Evolutionary conservation across 2,113 vertebrate species (phyloP).

Genomic region (Glareola pratincola): DNA sequence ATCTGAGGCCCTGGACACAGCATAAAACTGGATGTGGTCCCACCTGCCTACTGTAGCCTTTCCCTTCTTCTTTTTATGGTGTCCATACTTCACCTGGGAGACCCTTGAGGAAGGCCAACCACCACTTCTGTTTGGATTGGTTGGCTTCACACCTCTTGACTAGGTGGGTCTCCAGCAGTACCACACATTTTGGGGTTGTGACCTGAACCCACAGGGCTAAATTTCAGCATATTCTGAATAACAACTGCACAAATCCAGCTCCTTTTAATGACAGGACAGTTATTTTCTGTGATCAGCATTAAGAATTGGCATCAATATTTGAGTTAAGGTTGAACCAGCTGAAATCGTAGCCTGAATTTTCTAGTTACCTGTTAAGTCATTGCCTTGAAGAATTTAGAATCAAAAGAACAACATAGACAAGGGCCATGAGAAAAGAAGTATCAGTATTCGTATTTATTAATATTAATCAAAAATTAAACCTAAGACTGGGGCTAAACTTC

Average conservation of each 20-base stretch:
- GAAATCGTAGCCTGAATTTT: not conserved
- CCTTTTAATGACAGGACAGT: not conserved
- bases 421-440: not conserved
- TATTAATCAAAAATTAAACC: not conserved
- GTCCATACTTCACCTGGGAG: not conserved
- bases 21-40: not conserved
- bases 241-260: not conserved
- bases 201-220: not conserved
- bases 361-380: not conserved
- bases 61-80: not conserved
- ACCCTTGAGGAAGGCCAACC: not conserved
- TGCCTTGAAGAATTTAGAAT: not conserved
- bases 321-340: not conserved
- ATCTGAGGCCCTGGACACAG: not conserved
- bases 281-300: not conserved
- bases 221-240: not conserved
- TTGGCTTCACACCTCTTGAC: not conserved
- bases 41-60: not conserved
- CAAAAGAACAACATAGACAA: not conserved
- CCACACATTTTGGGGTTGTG: not conserved
- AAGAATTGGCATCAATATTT: not conserved
- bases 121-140: not conserved
- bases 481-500: not conserved
- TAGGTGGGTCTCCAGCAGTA: not conserved
- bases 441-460: not conserved